Percentiles rank a stretch among this genome's conserved stretches.
These are phyloP conservation scores for Eupithecia insigniata DNA, from an alignment of 2,888 invertebrate species.

Conservation along the genomic window DNA sequence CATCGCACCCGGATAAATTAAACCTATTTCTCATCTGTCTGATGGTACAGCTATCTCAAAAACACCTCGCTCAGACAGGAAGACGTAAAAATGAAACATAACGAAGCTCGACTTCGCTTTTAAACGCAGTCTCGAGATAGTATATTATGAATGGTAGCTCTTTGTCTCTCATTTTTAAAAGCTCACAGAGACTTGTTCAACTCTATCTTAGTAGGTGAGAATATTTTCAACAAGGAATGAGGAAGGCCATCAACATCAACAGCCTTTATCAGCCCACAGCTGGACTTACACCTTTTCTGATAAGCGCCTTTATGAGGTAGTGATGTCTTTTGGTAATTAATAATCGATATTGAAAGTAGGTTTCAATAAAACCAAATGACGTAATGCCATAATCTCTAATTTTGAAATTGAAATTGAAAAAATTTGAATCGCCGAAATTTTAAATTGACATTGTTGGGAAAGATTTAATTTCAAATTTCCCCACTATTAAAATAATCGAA, in stretches of 20 bases:
- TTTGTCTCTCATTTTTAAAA: constrained; percentile 11
- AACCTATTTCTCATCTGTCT: neutral
- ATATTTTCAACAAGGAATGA: neutral
- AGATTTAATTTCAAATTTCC: too few species aligned
- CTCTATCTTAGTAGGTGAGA: neutral
- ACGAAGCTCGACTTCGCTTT: constrained; percentile 19
- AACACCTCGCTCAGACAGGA: constrained; percentile 15
- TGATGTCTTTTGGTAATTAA: too few species aligned
- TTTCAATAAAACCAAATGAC: too few species aligned
- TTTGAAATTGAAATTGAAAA: too few species aligned
- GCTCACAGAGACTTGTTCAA: neutral
- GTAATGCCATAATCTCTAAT: too few species aligned
- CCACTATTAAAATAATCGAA: too few species aligned
- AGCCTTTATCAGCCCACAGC: neutral
- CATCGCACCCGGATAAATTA: neutral
- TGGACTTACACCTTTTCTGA: neutral
- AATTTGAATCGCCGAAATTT: too few species aligned
- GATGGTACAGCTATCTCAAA: neutral
- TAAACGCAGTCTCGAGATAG: constrained; percentile 16
- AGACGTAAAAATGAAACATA: constrained; percentile 26
- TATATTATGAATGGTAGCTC: constrained; percentile 28
- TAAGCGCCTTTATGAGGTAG: neutral
- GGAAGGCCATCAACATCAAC: neutral
- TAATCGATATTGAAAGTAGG: too few species aligned
- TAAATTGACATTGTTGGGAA: too few species aligned